A percentile compares a stretch with the other conserved stretches of the same genome.
These are phyloP conservation scores for Macroglossus sobrinus DNA, from an alignment of 2,113 vertebrate genomes.

Conservation along the genomic window DNA sequence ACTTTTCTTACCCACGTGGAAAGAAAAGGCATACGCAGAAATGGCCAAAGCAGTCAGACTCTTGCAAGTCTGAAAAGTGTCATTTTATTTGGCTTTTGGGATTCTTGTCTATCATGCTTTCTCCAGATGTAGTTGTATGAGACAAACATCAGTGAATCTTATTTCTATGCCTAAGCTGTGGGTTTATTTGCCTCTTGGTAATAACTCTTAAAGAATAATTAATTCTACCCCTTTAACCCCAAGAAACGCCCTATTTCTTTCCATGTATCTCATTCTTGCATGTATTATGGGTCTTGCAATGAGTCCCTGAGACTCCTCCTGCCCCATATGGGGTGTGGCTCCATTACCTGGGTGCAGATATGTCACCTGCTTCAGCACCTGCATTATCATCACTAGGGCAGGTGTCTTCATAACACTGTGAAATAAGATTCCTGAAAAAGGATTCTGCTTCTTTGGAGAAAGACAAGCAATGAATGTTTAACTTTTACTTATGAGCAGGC, in stretches of 20 bases:
- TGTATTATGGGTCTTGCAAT: neutral
- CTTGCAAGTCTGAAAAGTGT: neutral
- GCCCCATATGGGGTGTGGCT: neutral
- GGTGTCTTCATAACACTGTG: neutral
- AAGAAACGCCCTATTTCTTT: neutral
- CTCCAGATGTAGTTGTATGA: neutral
- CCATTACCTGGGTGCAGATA: too few species aligned
- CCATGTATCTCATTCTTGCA: neutral
- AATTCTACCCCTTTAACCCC: neutral
- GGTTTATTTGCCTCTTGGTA: neutral
- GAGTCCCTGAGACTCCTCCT: fast-evolving
- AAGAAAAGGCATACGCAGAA: neutral
- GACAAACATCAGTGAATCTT: neutral
- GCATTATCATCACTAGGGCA: neutral
- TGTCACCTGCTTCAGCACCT: neutral
- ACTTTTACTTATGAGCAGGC: neutral
- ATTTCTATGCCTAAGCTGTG: neutral
- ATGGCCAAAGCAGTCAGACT: neutral
- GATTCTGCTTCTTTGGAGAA: neutral
- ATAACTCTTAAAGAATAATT: neutral
- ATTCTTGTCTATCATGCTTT: neutral
- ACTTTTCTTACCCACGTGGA: neutral
- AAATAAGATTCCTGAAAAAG: neutral
- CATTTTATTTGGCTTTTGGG: neutral
- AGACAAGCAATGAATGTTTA: neutral